Conservation (phyloP, 2,797 vertebrate genomes). For the Etheostoma nigrum region DNA sequence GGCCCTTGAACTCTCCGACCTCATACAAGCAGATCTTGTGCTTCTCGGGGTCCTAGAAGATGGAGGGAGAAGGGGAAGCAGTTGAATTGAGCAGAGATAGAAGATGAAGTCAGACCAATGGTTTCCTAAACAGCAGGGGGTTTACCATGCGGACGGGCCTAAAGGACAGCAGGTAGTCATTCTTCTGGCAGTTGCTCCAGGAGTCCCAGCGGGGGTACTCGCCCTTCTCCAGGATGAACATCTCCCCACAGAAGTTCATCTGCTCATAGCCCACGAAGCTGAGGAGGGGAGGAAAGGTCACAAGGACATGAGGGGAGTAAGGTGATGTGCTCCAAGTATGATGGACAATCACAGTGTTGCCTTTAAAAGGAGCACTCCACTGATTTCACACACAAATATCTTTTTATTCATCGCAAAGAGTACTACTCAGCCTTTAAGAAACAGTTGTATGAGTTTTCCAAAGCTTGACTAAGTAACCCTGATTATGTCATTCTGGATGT, state of each 20-base stretch:
- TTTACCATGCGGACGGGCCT: constrained; percentile 87
- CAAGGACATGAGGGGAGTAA: not conserved
- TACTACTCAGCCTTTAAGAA: not conserved
- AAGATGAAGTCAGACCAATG: not conserved
- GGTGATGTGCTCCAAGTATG: not conserved
- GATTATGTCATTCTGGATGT: not conserved
- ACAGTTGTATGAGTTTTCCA: not conserved
- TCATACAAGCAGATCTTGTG: constrained; percentile 86
- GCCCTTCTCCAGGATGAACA: constrained; percentile 89
- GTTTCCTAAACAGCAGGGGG: not conserved
- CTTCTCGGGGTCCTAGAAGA: constrained; percentile 80
- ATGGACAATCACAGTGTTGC: not conserved
- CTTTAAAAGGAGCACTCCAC: not conserved
- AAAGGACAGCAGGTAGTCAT: constrained; percentile 88
- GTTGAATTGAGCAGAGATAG: not conserved
- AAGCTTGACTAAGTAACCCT: not conserved
- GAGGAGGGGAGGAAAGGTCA: constrained; percentile 9
- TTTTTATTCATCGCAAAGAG: not conserved
- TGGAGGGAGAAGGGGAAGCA: not conserved
- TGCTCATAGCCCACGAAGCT: constrained; percentile 88
- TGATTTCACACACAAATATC: not conserved
- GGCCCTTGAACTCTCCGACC: constrained; percentile 86
- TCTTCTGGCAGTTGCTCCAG: constrained; percentile 89
- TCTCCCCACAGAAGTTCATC: constrained; percentile 89
- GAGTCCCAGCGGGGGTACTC: constrained; percentile 90